Conservation (phyloP, 1,140 invertebrate species). For the Bombus polaris region DNA sequence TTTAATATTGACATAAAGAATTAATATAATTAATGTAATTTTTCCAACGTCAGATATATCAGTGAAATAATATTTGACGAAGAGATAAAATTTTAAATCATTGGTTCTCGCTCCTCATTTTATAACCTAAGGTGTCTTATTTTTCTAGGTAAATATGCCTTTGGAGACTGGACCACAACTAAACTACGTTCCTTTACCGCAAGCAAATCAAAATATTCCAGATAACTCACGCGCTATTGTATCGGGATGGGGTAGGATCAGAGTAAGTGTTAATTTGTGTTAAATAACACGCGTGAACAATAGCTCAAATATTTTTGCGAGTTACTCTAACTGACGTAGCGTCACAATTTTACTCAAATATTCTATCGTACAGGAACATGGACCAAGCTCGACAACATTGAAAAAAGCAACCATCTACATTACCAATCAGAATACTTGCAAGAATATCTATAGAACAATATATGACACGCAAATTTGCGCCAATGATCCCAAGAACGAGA, state of each 20-base stretch:
- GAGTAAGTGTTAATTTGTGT: slow-evolving; percentile 37
- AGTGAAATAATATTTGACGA: too few species aligned
- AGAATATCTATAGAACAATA: slow-evolving; percentile 21
- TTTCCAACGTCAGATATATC: too few species aligned
- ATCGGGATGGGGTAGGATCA: slow-evolving; percentile 65
- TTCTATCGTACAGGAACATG: slow-evolving; percentile 25
- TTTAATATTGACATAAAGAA: too few species aligned
- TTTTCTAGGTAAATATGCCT: slow-evolving; percentile 38
- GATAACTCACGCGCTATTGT: slow-evolving; percentile 32
- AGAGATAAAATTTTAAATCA: too few species aligned
- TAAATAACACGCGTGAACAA: not conserved
- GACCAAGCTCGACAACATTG: slow-evolving; percentile 17
- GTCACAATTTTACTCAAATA: not conserved
- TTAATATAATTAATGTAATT: too few species aligned
- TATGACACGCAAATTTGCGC: slow-evolving; percentile 63
- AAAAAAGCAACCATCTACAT: slow-evolving; percentile 50
- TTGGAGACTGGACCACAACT: slow-evolving; percentile 15
- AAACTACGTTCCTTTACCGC: slow-evolving; percentile 41
- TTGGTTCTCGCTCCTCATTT: too few species aligned
- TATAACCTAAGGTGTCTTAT: too few species aligned
- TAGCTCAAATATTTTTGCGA: too few species aligned
- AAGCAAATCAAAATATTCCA: slow-evolving; percentile 14
- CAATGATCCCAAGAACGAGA: slow-evolving; percentile 14
- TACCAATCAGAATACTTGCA: slow-evolving; percentile 46
- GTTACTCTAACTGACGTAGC: too few species aligned